A percentile compares a stretch with the other conserved stretches of the same genome.
Evolutionary conservation across 2,113 vertebrate genomes (phyloP).

Genomic region (Rana temporaria): DNA sequence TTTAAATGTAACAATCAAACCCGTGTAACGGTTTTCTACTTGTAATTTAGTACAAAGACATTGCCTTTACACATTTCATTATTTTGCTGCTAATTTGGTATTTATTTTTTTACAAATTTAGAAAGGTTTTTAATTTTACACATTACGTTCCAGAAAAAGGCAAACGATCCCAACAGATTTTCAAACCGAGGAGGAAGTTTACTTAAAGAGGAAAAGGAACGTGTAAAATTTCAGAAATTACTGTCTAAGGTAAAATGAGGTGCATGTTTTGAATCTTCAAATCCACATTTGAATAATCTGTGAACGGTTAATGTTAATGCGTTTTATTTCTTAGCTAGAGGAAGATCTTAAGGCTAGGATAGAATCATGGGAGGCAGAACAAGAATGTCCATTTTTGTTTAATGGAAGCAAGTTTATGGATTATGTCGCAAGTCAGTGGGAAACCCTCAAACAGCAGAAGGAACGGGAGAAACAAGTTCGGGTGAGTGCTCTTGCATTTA

Average conservation of each 20-base stretch:
- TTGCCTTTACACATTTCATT: too few relatives aligned
- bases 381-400: slow-evolving; percentile 62
- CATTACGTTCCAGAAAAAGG: slow-evolving; percentile 65
- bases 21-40: too few relatives aligned
- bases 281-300: too few relatives aligned
- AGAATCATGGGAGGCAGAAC: slow-evolving; percentile 63
- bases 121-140: not conserved
- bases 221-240: slow-evolving; percentile 67
- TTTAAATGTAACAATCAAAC: too few relatives aligned
- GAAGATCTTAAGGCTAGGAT: slow-evolving; percentile 66
- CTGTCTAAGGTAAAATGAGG: slow-evolving; percentile 65
- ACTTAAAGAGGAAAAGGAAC: slow-evolving; percentile 70
- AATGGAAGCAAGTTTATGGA: slow-evolving; percentile 65
- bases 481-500: slow-evolving; percentile 51
- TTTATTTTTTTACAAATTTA: too few relatives aligned
- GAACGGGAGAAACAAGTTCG: slow-evolving; percentile 69
- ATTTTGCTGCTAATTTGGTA: too few relatives aligned
- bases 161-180: slow-evolving; percentile 70
- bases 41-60: too few relatives aligned
- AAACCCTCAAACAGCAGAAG: slow-evolving; percentile 64
- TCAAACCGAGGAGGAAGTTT: slow-evolving; percentile 71
- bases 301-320: too few relatives aligned
- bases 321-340: slow-evolving; percentile 62
- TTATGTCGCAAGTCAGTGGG: slow-evolving; percentile 66
- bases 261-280: too few relatives aligned